Evolutionary conservation across 1,140 invertebrate species (phyloP), one percentile per base, ranked within the genome.

Genomic region (Archivesica marissinica): DNA sequence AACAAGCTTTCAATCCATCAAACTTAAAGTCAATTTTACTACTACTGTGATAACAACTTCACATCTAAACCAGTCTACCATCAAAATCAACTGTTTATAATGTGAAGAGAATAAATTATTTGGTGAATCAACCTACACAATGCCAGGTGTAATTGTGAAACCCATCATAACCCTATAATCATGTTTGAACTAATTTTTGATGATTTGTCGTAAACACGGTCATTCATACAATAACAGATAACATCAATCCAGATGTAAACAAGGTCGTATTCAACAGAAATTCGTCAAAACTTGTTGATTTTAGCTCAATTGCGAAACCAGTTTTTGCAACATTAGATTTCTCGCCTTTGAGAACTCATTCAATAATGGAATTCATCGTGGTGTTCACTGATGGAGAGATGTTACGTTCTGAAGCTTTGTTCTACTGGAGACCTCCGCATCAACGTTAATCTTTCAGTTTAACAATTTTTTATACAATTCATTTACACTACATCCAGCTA

Each of bases 111-210:
- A 35, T 35, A 64, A 64, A 64, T 35, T n/a, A 35, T 35, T 30
- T 64, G 59, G 7, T 64, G 20, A 64, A 13, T 64, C 59, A 64
- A 35, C 38, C 30, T 13, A 64, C 38, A 35, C 23, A 64, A 35
- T 35, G 59, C 13, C 30, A 20, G 9, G n/a, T n/a, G 30, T 15
- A 64, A 35, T 35, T 64, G 59, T 35, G 30, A 64, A 64, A 64
- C 1, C 30, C 30, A 64, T 64, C 59, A 64, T 64, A 20, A 35
- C 20, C n/a, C 28, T 13, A 64, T 64, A 64, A 64, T 23, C 30
- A 33, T 17, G 59, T 64, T 64, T 64, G 59, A 64, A 64, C 59
- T 64, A 35, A 64, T 35, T 64, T 20, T 28, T 59, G n/a, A 25
- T 59, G 2, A 28, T 59, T 13, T 13, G 59, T 35, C 38, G 30